phyloP scores from a whole-genome alignment of 2,888 invertebrate species.

The Tigriopus californicus region DNA sequence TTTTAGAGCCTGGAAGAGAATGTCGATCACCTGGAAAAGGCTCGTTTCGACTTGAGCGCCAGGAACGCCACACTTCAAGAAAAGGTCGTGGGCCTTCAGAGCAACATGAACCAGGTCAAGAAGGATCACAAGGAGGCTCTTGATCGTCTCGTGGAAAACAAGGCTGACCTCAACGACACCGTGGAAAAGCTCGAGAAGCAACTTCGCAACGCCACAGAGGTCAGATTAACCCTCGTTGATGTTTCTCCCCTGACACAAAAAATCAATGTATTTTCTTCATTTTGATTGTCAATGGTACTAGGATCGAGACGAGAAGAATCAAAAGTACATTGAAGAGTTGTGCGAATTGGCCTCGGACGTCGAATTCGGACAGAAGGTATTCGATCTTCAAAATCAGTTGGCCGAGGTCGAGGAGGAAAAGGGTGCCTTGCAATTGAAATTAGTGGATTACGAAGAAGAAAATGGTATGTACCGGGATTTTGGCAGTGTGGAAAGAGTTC shows the following conservation, averaged over 20 bases:
- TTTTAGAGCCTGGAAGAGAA: slow-evolving; percentile 23
- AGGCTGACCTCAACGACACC: no score
- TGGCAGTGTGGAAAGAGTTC: no score
- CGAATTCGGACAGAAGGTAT: slow-evolving; percentile 30
- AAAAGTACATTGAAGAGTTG: slow-evolving; percentile 16
- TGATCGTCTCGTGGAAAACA: no score
- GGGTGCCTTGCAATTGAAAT: slow-evolving; percentile 66
- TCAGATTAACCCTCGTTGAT: no score
- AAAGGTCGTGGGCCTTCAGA: slow-evolving; percentile 33
- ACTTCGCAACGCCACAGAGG: no score
- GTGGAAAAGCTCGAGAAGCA: no score
- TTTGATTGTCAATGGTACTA: background rate
- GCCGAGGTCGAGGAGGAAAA: slow-evolving; percentile 76
- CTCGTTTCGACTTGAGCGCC: slow-evolving; percentile 24
- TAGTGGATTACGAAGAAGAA: slow-evolving; percentile 57
- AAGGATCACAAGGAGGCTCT: background rate
- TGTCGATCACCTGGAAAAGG: slow-evolving; percentile 21
- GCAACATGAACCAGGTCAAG: background rate
- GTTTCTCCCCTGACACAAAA: no score
- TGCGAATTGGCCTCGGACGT: slow-evolving; percentile 26
- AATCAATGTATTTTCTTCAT: no score
- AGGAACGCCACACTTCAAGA: slow-evolving; percentile 27
- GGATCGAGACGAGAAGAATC: background rate
- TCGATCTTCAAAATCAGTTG: slow-evolving; percentile 32
- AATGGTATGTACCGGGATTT: slow-evolving; percentile 31